A percentile compares a stretch with the other conserved stretches of the same genome.
Conservation (phyloP, 1,140 invertebrate genomes). For the Colletes latitarsis region DNA sequence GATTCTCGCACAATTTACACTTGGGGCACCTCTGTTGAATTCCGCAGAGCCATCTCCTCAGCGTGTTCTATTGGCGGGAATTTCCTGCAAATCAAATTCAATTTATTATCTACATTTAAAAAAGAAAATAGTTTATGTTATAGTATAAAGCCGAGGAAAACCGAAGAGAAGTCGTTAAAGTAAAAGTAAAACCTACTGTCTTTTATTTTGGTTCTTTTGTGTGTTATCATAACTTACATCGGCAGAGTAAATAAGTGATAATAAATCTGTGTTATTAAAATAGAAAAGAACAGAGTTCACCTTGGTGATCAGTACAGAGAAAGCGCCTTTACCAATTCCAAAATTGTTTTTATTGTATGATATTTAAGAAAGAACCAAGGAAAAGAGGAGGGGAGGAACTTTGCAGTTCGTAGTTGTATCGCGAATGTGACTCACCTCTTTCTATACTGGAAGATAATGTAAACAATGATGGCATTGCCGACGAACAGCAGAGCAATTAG, state of each 20-base stretch:
- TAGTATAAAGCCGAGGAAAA: too few species aligned
- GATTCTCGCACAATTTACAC: conserved; percentile 66
- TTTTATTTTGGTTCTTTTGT: too few species aligned
- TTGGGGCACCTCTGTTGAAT: conserved; percentile 67
- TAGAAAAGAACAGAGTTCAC: too few species aligned
- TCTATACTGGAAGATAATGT: conserved; percentile 85
- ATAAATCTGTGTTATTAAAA: too few species aligned
- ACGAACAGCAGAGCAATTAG: conserved; percentile 85
- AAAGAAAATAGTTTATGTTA: too few species aligned
- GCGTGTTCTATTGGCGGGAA: conserved; percentile 57
- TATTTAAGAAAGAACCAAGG: not conserved
- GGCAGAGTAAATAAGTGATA: too few species aligned
- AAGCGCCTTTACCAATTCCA: too few species aligned
- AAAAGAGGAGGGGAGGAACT: not conserved
- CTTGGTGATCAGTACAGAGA: too few species aligned
- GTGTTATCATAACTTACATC: too few species aligned
- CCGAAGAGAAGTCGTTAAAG: too few species aligned
- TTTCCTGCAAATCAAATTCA: conserved; percentile 66
- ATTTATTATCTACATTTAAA: not conserved
- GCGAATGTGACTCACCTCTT: conserved; percentile 82
- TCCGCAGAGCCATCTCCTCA: conserved; percentile 71
- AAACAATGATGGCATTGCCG: conserved; percentile 85
- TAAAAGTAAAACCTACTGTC: too few species aligned
- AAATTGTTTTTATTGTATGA: not conserved
- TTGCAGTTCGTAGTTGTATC: not conserved